Base-by-base conservation (phyloP, 2,113 vertebrate genomes). In the Catagonus wagneri region DNA sequence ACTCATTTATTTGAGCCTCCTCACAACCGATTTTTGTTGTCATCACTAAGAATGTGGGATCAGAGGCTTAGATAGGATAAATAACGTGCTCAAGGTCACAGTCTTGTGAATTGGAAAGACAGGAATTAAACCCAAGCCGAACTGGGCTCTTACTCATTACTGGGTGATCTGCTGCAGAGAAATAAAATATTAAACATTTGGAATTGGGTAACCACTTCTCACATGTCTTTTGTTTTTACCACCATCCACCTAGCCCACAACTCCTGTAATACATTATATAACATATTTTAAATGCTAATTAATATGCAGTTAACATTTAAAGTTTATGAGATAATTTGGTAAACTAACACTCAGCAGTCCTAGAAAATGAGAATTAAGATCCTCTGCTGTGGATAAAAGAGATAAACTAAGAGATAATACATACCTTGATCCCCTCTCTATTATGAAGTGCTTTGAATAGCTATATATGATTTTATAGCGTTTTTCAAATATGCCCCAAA, bases 331-430 rank as follows among this genome's bases (percentile, higher is more conserved):
- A 54, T 81, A 89, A 74, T 58, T 83, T 29, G 36, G 39, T 78
- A 89, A 85, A 63, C 9, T 44, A 44, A 68, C 1, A 81, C 15
- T 3, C 29, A 71, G 4, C 20, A 90, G 29, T 81, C n/a, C 12
- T 86, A 50, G 11, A 68, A 96, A 85, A 89, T 58, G 32, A 89
- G 83, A 96, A 85, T 90, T 65, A 92, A 60, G 32, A 83, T 92
- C 93, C 15, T 76, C 34, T 79, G 32, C 32, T 69, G 23, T 76
- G 23, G 44, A 56, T 92, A 80, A 94, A 96, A 88, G 23, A 95
- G 39, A 83, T 36, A 94, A 92, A 75, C 6, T n/a, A 69, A 9
- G 2, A 71, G 20, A 69, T 50, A 79, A 52, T n/a, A 71, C 7
- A 23, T 68, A 56, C 25, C 32, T 91, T 78, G 95, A 29, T 61